phyloP scores from a whole-genome alignment of 2,888 invertebrate genomes.

The Halocaridina rubra region DNA sequence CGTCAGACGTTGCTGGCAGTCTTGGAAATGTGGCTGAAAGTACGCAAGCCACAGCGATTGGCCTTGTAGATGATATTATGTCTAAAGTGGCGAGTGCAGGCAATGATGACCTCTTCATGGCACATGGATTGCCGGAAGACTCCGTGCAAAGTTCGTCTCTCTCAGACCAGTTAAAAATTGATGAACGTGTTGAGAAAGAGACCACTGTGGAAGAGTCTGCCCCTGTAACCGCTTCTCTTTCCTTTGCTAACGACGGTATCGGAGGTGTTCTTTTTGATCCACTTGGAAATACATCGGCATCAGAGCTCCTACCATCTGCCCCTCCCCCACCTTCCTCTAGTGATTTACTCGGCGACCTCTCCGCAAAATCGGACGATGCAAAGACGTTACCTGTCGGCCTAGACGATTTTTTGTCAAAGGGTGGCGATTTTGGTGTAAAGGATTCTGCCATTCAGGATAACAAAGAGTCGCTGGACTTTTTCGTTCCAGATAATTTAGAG shows the following conservation, averaged over 20 bases:
- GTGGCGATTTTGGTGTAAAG: not conserved
- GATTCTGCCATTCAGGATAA: too few relatives aligned
- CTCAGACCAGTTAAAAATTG: not conserved
- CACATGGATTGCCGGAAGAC: too few relatives aligned
- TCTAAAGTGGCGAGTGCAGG: slow-evolving; percentile 5
- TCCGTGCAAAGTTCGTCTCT: too few relatives aligned
- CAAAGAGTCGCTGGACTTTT: not conserved
- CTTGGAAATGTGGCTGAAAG: not conserved
- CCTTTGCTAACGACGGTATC: not conserved
- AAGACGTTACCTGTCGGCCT: not conserved
- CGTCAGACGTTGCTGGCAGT: too few relatives aligned
- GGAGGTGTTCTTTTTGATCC: not conserved
- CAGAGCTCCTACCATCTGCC: not conserved
- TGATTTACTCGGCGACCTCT: not conserved
- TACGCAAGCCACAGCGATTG: not conserved
- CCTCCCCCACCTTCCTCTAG: not conserved
- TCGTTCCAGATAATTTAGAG: not conserved
- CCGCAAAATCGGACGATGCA: not conserved
- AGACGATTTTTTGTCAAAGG: not conserved
- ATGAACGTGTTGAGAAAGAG: too few relatives aligned
- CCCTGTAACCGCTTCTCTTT: not conserved
- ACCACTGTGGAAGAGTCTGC: not conserved
- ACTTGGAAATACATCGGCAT: too few relatives aligned
- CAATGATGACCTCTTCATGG: not conserved
- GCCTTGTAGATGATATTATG: slow-evolving; percentile 32